Base-by-base conservation (phyloP, 2,888 invertebrate genomes). In the Sinhomidia bicolor region DNA sequence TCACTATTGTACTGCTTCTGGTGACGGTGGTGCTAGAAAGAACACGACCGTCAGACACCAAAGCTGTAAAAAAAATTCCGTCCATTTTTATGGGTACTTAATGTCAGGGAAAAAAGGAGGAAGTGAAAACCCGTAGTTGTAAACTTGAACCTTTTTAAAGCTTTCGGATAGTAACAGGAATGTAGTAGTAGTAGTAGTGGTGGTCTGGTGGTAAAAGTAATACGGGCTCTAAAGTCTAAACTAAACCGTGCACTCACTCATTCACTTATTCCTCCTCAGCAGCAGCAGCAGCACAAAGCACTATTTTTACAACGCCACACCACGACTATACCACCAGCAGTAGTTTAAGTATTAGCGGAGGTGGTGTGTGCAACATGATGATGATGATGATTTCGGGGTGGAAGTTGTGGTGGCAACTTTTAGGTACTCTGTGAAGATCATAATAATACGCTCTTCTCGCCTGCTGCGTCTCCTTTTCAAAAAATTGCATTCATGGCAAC, bases 21-120 rank as follows among this genome's bases (percentile, higher is more conserved):
- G n/a, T 32, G 54, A 9, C 3, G 0, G n/a, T 62, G 23, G 14
- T 62, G 23, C 36, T 36, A 36, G 23, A 51, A 41, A 20, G 41
- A 80, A 81, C 86, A 74, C 20, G 86, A 74, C 81, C 44, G 80
- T 71, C 74, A 81, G 76, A 89, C 74, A 84, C 60, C 78, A 82
- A 76, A 78, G 85, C 76, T 85, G 80, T 89, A 85, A 85, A 85
- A 86, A 80, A 85, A 86, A 80, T 85, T 87, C 76, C 78, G 68
- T 51, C 41, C 84, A 87, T 87, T 89, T 89, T 89, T 89, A 89
- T 87, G 86, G 84, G 80, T 79, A 87, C 86, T 89, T 84, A 89
- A 89, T 87, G 89, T 89, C 89, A 89, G 79, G 32, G 20, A 78
- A 76, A 76, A 74, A 78, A 78, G 36, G 82, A 81, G 86, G 87